Evolutionary conservation across 2,888 invertebrate species (phyloP), one percentile per base, ranked within the genome.

Genomic region (Horisme vitalbata): DNA sequence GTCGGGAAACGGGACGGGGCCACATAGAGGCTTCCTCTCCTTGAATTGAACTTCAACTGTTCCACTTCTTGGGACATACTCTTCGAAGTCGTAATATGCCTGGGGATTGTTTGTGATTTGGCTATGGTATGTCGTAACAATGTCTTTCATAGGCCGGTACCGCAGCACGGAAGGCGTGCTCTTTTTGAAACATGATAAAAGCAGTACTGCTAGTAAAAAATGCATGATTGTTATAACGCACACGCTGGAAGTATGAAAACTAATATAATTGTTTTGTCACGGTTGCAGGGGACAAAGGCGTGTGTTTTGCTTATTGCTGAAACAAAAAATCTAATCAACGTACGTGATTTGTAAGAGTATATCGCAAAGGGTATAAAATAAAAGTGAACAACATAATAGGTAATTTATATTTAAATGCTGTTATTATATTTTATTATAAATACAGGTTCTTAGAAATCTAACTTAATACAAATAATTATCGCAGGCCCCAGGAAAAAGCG

Each of bases 1-100:
- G 10, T 44, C 49, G n/a, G 49, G 49, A 6, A 46, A 45, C 6
- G 26, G 28, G 3, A 53, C 20, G 0, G 49, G 49, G 8, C 46
- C 49, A 11, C 49, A 53, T 2, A 30, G 20, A 11, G 26, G 20
- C 26, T 41, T 45, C 24, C 21, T 41, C 3, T 21, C n/a, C 23
- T 3, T 18, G 1, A 34, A 41, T 8, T 15, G n/a, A 11, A 15
- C n/a, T 28, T 30, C 14, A 1, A 34, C 5, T 7, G n/a, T 4
- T 1, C 18, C 18, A 6, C 7, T 7, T 18, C 18, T 24, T 1
- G 27, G 41, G 5, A 11, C 1, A 5, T 7, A 23, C 10, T 15
- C 13, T 1, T n/a, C 4, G 3, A n/a, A n/a, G n/a, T n/a, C n/a
- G n/a, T n/a, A 21, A 9, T 1, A 3, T 15, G 2, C 28, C 34